phyloP scores from a whole-genome alignment of 2,797 vertebrate species.

The Helostoma temminkii region DNA sequence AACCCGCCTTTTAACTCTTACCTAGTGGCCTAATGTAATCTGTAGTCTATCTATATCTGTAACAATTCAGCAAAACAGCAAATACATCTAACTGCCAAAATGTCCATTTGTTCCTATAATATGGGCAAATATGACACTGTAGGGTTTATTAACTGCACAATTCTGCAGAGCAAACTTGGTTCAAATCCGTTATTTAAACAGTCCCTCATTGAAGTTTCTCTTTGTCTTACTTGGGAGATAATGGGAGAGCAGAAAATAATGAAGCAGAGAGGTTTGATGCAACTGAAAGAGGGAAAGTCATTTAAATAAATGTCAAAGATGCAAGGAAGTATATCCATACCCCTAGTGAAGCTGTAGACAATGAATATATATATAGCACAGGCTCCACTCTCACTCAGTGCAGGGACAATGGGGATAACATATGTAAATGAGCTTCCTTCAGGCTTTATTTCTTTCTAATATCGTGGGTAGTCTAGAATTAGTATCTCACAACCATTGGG shows the following conservation, averaged over 20 bases:
- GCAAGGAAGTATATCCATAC: slow-evolving; percentile 37
- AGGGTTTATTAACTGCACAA: slow-evolving; percentile 2
- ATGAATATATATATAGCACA: slow-evolving; percentile 45
- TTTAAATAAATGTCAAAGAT: slow-evolving; percentile 67
- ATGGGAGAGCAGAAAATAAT: slow-evolving; percentile 35
- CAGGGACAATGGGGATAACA: slow-evolving; percentile 21
- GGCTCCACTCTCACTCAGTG: slow-evolving; percentile 22
- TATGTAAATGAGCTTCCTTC: slow-evolving; percentile 58
- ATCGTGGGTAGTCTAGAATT: slow-evolving; percentile 39
- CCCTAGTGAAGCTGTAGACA: slow-evolving; percentile 33
- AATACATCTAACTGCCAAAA: neutral
- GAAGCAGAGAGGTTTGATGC: slow-evolving; percentile 38
- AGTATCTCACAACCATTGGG: slow-evolving; percentile 37
- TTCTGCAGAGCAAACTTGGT: slow-evolving; percentile 9
- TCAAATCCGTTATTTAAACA: slow-evolving; percentile 36
- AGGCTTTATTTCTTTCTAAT: slow-evolving; percentile 48
- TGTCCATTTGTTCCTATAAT: neutral
- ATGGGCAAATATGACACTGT: neutral
- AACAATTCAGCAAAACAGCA: neutral
- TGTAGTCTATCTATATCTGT: neutral
- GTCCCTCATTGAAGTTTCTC: slow-evolving; percentile 23
- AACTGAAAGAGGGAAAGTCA: slow-evolving; percentile 47
- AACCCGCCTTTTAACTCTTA: too few species aligned
- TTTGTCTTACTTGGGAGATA: slow-evolving; percentile 36
- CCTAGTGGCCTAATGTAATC: too few species aligned